These are phyloP conservation scores for Pseudolaguvia tuberculata DNA, from an alignment of 2,113 vertebrate species.

Conservation along the genomic window DNA sequence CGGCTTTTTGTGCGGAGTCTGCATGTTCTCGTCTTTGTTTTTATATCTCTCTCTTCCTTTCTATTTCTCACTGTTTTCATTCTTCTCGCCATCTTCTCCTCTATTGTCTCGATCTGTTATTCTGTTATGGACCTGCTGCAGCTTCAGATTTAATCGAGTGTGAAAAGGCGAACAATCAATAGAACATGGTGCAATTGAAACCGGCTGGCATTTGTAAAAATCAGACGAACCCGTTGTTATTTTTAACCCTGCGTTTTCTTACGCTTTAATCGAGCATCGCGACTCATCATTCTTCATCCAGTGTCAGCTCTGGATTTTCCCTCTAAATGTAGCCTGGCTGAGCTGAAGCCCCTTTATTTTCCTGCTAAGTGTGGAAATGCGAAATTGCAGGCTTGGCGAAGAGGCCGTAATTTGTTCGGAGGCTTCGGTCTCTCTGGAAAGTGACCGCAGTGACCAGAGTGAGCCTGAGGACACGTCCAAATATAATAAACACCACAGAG, in stretches of 20 bases:
- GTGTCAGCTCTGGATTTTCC: constrained; percentile 43
- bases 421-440: constrained; percentile 31
- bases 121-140: too few relatives aligned
- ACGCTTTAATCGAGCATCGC: constrained; percentile 21
- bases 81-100: too few relatives aligned
- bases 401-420: constrained; percentile 42
- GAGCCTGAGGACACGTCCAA: constrained; percentile 42
- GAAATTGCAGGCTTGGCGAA: constrained; percentile 43
- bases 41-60: too few relatives aligned
- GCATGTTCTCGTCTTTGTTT: too few relatives aligned
- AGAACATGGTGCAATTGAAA: too few relatives aligned
- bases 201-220: not conserved
- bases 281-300: constrained; percentile 34
- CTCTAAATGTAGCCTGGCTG: constrained; percentile 38
- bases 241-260: constrained; percentile 30
- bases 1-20: too few relatives aligned
- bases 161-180: too few relatives aligned
- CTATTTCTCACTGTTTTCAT: too few relatives aligned
- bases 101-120: too few relatives aligned
- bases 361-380: constrained; percentile 36
- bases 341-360: constrained; percentile 30
- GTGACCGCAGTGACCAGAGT: constrained; percentile 37
- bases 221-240: constrained; percentile 21
- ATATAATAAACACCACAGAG: constrained; percentile 47
- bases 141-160: too few relatives aligned